phyloP scores from a whole-genome alignment of 1,140 invertebrate species.

The Cardiocondyla obscurior region DNA sequence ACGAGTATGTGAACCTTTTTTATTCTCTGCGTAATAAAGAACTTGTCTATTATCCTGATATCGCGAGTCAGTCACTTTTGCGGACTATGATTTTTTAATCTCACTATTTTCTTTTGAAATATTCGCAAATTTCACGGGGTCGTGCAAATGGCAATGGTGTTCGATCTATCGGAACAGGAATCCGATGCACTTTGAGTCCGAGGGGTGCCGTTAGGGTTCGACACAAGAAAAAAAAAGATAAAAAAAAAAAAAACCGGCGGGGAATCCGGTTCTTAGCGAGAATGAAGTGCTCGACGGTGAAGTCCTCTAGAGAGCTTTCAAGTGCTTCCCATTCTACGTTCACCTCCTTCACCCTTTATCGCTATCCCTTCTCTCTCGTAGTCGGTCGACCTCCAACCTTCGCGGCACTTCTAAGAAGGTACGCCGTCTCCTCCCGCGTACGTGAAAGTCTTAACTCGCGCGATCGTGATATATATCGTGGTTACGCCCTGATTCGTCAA shows the following conservation, averaged over 20 bases:
- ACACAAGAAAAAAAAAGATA: conserved; percentile 66
- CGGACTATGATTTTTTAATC: conserved; percentile 4
- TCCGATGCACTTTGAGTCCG: conserved; percentile 54
- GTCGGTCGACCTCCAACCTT: conserved; percentile 45
- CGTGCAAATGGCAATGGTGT: not conserved
- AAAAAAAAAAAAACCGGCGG: conserved; percentile 68
- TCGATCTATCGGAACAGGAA: conserved; percentile 71
- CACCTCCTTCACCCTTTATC: conserved; percentile 50
- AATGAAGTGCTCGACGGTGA: conserved; percentile 76
- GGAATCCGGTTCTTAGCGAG: conserved; percentile 77
- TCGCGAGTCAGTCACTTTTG: not conserved
- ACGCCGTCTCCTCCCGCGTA: not conserved
- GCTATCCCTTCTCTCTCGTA: not conserved
- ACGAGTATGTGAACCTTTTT: not conserved
- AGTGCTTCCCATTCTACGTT: conserved; percentile 46
- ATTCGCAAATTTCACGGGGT: not conserved
- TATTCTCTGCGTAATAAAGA: not conserved
- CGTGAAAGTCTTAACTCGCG: conserved; percentile 41
- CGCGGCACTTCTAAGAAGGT: conserved; percentile 32
- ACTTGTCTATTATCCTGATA: not conserved
- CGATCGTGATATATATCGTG: conserved; percentile 50
- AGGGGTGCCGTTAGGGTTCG: conserved; percentile 66
- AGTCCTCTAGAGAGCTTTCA: conserved; percentile 79
- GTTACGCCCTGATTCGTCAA: conserved; percentile 67
- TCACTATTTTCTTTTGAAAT: not conserved